Conservation (phyloP, 2,888 invertebrate genomes). For the Troides oblongomaculatus region DNA sequence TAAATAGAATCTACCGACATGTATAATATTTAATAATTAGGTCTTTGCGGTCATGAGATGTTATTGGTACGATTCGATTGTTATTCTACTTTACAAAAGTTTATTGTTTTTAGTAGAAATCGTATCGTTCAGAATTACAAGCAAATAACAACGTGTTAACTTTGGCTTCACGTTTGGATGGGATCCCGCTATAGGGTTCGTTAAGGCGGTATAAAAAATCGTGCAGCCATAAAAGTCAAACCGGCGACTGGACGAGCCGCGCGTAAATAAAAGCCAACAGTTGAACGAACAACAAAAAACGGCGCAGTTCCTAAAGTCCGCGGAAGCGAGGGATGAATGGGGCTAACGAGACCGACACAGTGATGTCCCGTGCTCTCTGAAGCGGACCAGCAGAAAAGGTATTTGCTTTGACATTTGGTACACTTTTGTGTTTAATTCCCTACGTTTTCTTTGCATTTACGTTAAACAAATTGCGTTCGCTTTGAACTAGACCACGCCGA, state of each 20-base stretch:
- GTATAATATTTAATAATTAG: too few relatives aligned
- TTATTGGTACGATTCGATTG: too few relatives aligned
- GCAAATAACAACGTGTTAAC: conserved; percentile 4
- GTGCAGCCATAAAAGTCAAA: conserved; percentile 35
- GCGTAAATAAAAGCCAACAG: conserved; percentile 45
- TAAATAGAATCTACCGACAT: too few relatives aligned
- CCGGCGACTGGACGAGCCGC: conserved; percentile 35
- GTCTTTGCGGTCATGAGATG: too few relatives aligned
- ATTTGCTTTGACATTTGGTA: conserved; percentile 43
- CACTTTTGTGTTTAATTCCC: conserved; percentile 48
- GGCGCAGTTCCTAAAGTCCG: conserved; percentile 47
- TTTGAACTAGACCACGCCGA: conserved; percentile 9
- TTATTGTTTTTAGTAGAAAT: background rate
- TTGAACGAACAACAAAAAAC: conserved; percentile 49
- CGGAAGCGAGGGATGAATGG: conserved; percentile 53
- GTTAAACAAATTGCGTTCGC: conserved; percentile 24
- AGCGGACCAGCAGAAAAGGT: conserved; percentile 40
- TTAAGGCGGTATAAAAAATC: conserved; percentile 26
- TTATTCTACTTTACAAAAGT: too few relatives aligned
- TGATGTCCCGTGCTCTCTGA: conserved; percentile 49
- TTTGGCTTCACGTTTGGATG: conserved; percentile 13
- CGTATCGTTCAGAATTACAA: background rate
- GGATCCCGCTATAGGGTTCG: conserved; percentile 19
- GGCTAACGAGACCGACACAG: conserved; percentile 61
- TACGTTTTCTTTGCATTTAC: conserved; percentile 32